Evolutionary conservation across 2,113 vertebrate genomes (phyloP), one percentile per base, ranked within the genome.

Genomic region (Candoia aspera): DNA sequence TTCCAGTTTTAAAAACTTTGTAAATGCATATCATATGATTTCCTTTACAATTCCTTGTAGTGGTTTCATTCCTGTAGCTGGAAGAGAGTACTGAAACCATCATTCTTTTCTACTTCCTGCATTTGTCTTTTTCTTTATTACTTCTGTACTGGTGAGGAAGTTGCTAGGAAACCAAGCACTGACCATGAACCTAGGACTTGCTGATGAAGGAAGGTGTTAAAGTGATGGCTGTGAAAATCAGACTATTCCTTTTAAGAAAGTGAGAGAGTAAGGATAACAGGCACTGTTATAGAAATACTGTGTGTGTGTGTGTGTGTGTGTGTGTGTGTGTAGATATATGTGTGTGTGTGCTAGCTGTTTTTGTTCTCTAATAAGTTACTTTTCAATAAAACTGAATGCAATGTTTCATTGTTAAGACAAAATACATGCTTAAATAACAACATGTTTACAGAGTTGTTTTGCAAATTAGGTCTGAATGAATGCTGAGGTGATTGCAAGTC

Each of bases 1-100:
- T 88, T 96, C 90, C 93, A 96, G 91, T 96, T 95, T 93, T 92
- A 95, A 95, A 93, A 95, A 95, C 42, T 96, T 96, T 95, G 91
- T 95, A 95, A 95, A 95, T 94, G 95, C 94, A 95, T 96, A 96
- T 62, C 91, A 92, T 91, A 92, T 91, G 90, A 93, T 93, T 95
- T 97, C 92, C 94, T 95, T 95, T 96, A 94, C 94, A 93, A 17
- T 84, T 59, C 64, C 79, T 88, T 91, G 94, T 79, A 91, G 92
- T 95, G 4, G 26, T 90, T 42, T 88, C 89, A 0, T 88, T 93
- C 49, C 12, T 58, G 85, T 60, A 53, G 86, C 90, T 95, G 87
- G 93, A 96, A 90, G 94, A 93, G 93, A 95, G 33, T 93, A 95
- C 95, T 88, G 90, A 89, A 33, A 92, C 94, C 92, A 91, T 58